Evolutionary conservation across 2,888 invertebrate species (phyloP).

Genomic region (Drosophila tripunctata): DNA sequence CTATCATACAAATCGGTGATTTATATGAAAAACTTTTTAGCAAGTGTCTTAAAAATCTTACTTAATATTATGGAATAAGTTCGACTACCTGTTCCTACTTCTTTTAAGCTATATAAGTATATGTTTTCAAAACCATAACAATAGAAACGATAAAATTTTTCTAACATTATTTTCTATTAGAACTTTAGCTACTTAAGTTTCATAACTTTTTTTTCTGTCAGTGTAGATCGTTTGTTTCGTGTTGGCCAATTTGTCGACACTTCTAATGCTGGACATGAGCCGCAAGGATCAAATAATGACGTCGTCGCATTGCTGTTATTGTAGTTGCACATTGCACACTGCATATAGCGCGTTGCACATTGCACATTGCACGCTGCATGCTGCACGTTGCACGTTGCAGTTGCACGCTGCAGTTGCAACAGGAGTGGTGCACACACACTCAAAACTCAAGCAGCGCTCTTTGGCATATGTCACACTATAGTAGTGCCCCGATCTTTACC

Average conservation of each 20-base stretch:
- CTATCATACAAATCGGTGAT: too few species aligned
- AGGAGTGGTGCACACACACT: constrained; percentile 59
- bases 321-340: too few species aligned
- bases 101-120: too few species aligned
- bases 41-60: too few species aligned
- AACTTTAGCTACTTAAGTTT: too few species aligned
- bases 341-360: constrained; percentile 37
- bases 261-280: constrained; percentile 68
- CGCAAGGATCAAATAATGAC: constrained; percentile 56
- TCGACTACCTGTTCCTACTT: too few species aligned
- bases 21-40: too few species aligned
- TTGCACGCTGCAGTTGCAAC: constrained; percentile 24
- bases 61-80: too few species aligned
- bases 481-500: not conserved
- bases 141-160: too few species aligned
- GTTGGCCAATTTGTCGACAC: constrained; percentile 75
- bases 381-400: constrained; percentile 19
- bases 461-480: constrained; percentile 60
- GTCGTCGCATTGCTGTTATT: not conserved
- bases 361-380: constrained; percentile 1
- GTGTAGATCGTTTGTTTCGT: constrained; percentile 5
- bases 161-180: too few species aligned
- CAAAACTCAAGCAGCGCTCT: constrained; percentile 49
- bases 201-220: too few species aligned
- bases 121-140: too few species aligned